Evolutionary conservation across 2,888 invertebrate species (phyloP).

Genomic region (Drosophila longiperda): DNA sequence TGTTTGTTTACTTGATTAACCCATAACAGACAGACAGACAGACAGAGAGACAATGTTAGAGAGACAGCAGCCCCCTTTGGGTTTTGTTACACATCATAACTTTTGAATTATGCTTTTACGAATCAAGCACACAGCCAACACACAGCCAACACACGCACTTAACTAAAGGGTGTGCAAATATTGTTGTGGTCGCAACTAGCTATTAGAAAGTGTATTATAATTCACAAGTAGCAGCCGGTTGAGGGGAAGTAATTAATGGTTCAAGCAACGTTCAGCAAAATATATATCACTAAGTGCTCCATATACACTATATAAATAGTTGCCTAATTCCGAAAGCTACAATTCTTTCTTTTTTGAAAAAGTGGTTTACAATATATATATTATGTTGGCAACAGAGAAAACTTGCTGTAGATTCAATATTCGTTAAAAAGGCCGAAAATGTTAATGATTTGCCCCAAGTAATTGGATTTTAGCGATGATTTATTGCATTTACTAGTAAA

Average conservation of each 20-base stretch:
- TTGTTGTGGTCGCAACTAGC: slow-evolving; percentile 14
- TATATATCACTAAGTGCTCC: background rate
- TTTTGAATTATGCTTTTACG: slow-evolving; percentile 39
- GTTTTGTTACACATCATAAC: slow-evolving; percentile 56
- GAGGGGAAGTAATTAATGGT: background rate
- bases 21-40: slow-evolving; percentile 16
- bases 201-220: slow-evolving; percentile 15
- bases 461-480: background rate
- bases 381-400: background rate
- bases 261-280: background rate
- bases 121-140: slow-evolving; percentile 9
- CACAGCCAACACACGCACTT: slow-evolving; percentile 1
- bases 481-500: background rate
- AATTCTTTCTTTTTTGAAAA: background rate
- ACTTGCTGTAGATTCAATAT: background rate
- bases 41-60: slow-evolving; percentile 3
- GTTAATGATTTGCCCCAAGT: background rate
- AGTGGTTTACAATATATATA: background rate
- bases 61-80: slow-evolving; percentile 14
- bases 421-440: background rate
- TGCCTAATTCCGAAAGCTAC: background rate
- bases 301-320: background rate
- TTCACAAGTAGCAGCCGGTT: background rate
- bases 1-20: slow-evolving; percentile 78
- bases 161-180: slow-evolving; percentile 17